phyloP scores from a whole-genome alignment of 2,888 invertebrate genomes.

The Hypselothyrea guttata region DNA sequence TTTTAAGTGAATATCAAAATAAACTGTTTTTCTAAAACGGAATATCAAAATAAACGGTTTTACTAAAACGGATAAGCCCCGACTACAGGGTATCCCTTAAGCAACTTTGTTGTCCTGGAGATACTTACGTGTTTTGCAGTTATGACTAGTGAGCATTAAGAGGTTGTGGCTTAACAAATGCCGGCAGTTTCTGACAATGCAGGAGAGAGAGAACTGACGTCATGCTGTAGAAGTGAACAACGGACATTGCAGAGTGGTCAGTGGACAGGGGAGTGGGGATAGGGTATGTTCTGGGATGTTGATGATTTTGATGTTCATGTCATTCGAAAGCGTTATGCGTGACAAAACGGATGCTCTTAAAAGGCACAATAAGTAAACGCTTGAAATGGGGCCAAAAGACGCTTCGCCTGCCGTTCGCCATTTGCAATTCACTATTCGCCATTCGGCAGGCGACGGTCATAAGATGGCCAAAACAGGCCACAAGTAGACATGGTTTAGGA shows the following conservation, averaged over 20 bases:
- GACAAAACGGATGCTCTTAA: slow-evolving; percentile 72
- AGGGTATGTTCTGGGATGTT: slow-evolving; percentile 52
- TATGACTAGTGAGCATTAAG: slow-evolving; percentile 6
- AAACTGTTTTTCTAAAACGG: no score
- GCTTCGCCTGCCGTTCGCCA: slow-evolving; percentile 21
- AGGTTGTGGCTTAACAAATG: slow-evolving; percentile 29
- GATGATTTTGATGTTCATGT: slow-evolving; percentile 73
- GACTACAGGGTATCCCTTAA: no score
- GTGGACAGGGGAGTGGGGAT: slow-evolving; percentile 1
- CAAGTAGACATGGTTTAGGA: slow-evolving; percentile 13
- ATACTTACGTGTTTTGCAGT: no score
- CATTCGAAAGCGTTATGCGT: slow-evolving; percentile 73
- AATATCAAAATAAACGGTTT: no score
- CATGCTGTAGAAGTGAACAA: slow-evolving; percentile 2
- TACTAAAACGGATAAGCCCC: no score
- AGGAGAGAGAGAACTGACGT: slow-evolving; percentile 3
- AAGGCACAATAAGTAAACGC: slow-evolving; percentile 66
- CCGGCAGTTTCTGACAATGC: slow-evolving; percentile 27
- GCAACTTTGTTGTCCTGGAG: no score
- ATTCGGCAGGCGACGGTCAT: not conserved
- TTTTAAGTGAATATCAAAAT: no score
- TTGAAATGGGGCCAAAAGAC: slow-evolving; percentile 65
- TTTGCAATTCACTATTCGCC: no score
- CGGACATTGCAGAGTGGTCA: no score
- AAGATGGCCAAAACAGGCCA: slow-evolving; percentile 20